A percentile compares a stretch with the other conserved stretches of the same genome.
These are phyloP conservation scores for Antennarius striatus DNA, from an alignment of 2,113 vertebrate species.

Conservation along the genomic window DNA sequence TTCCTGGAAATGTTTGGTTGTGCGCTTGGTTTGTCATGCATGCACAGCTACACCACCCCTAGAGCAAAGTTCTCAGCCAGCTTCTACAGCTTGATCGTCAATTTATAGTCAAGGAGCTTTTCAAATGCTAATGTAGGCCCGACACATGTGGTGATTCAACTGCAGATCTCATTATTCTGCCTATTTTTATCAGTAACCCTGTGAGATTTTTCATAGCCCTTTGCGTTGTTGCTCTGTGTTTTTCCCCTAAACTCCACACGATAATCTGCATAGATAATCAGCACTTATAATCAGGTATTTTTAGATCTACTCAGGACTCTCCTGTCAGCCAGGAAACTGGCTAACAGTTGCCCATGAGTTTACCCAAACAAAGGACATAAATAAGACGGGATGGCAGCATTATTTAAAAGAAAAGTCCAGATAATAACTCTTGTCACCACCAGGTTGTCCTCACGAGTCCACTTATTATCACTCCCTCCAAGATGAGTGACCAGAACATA, in stretches of 20 bases:
- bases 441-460: too few relatives aligned
- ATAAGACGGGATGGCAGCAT: too few relatives aligned
- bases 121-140: conserved; percentile 22
- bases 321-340: too few relatives aligned
- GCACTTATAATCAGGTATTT: conserved; percentile 22
- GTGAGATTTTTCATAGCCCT: conserved; percentile 1
- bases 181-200: not conserved
- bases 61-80: not conserved
- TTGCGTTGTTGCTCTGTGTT: conserved; percentile 16
- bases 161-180: conserved; percentile 7
- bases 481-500: not conserved
- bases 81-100: conserved; percentile 1
- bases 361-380: too few relatives aligned
- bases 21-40: too few relatives aligned
- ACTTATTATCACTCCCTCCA: too few relatives aligned
- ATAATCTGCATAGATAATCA: conserved; percentile 34
- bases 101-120: conserved; percentile 8
- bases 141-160: conserved; percentile 16
- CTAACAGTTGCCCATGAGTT: too few relatives aligned
- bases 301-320: too few relatives aligned
- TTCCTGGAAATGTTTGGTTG: too few relatives aligned
- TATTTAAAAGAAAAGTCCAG: too few relatives aligned
- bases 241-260: not conserved
- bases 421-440: too few relatives aligned
- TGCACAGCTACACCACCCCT: too few relatives aligned